Evolutionary conservation across 2,888 invertebrate species (phyloP), one percentile per base, ranked within the genome.

Genomic region (Criorhina ranunculi): DNA sequence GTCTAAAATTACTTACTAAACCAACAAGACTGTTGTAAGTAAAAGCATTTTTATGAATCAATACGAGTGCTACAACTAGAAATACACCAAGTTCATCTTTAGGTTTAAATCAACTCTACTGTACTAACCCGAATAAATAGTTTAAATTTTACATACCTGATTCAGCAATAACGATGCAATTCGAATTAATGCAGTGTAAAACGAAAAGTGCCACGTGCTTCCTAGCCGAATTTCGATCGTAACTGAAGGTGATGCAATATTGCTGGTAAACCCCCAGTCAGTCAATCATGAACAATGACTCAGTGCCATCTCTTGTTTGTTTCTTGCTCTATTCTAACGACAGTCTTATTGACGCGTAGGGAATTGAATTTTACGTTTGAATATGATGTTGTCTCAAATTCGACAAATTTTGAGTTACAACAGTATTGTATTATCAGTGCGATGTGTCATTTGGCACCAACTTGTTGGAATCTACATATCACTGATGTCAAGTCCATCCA

Each of bases 1-100:
- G 69, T 57, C 44, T 57, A 46, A 70, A 44, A 70, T 62, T 46
- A 17, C 35, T 46, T 46, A 62, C 11, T 62, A 35, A 62, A 49
- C 33, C 35, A 11, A 46, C 42, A 42, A 67, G 53, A 42, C 53
- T 15, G 53, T 42, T 42, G 53, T 67, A 55, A 53, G 40, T 53
- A 33, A n/a, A 46, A 57, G 12, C 33, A 29, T 46, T 55, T 70
- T 57, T 57, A 15, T 69, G 17, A 57, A 69, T 53, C 44, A 53
- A 24, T 33, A 57, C 44, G 55, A 69, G 44, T 17, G 55, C 33
- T 44, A 70, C 4, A 70, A 70, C 15, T 66, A 24, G 12, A 64
- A 35, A 9, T 64, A 51, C 37, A 11, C 37, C 66, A 66, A 66
- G 37, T 40, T 53, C 17, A 29, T 66, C 12, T 29, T 40, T 12